These are phyloP conservation scores for Dyspetes luteomarginatus DNA, from an alignment of 2,888 invertebrate genomes.

Conservation along the genomic window DNA sequence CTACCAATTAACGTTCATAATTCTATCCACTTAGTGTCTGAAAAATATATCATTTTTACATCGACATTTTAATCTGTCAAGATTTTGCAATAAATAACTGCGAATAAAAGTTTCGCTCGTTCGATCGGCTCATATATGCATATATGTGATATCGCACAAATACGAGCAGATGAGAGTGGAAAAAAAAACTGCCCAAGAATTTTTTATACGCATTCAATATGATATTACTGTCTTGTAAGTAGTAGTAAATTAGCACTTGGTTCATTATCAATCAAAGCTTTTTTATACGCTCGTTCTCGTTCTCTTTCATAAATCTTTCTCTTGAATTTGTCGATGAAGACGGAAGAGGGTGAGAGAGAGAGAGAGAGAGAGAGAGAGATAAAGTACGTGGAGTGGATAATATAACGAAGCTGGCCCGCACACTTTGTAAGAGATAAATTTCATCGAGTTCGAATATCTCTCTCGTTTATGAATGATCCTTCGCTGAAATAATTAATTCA, in stretches of 20 bases:
- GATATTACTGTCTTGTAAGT: slow-evolving; percentile 5
- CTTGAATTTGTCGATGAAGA: neutral
- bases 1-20: neutral
- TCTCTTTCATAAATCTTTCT: slow-evolving; percentile 29
- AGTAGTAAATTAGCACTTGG: neutral
- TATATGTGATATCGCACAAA: too few species aligned
- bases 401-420: neutral
- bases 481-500: slow-evolving; percentile 29
- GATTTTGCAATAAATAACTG: neutral
- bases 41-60: neutral
- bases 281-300: neutral
- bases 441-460: neutral
- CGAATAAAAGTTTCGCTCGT: neutral
- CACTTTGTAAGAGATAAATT: slow-evolving; percentile 1
- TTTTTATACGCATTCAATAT: neutral
- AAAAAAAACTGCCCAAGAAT: neutral
- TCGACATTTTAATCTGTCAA: neutral
- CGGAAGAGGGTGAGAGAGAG: neutral
- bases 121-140: neutral
- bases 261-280: slow-evolving; percentile 21
- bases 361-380: neutral
- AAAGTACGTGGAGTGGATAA: neutral
- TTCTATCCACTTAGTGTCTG: neutral
- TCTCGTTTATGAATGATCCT: slow-evolving; percentile 31
- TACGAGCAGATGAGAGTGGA: too few species aligned